Conservation (phyloP, 2,888 invertebrate genomes). For the Drosophila vallismaia region DNA sequence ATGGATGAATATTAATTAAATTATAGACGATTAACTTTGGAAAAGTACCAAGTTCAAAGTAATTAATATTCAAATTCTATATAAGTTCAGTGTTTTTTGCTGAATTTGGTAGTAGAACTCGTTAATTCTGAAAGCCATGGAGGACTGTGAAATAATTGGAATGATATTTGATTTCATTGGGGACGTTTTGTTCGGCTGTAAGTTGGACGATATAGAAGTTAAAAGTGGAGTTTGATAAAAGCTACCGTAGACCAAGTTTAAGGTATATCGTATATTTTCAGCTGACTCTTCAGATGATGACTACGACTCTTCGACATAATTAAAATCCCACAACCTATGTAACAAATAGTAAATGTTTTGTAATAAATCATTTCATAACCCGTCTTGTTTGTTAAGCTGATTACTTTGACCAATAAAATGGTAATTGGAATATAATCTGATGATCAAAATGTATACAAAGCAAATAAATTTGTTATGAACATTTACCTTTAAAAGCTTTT, state of each 20-base stretch:
- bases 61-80: constrained; percentile 23
- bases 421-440: constrained; percentile 21
- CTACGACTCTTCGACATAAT: constrained; percentile 12
- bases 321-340: neutral
- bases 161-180: constrained; percentile 59
- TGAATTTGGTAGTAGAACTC: constrained; percentile 20
- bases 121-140: constrained; percentile 48
- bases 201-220: constrained; percentile 44
- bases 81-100: constrained; percentile 15
- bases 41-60: constrained; percentile 30
- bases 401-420: constrained; percentile 36
- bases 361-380: neutral
- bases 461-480: constrained; percentile 44
- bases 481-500: constrained; percentile 38
- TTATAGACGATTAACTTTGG: constrained; percentile 25
- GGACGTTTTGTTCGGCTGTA: constrained; percentile 61
- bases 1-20: constrained; percentile 45
- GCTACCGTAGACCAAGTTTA: neutral
- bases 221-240: constrained; percentile 30
- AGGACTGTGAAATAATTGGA: constrained; percentile 68
- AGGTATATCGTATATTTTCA: constrained; percentile 8
- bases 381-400: constrained; percentile 42
- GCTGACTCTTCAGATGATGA: constrained; percentile 35
- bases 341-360: constrained; percentile 29
- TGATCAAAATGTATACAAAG: constrained; percentile 26